Evolutionary conservation across 2,888 invertebrate species (phyloP).

Genomic region (Lochmaea crataegi): DNA sequence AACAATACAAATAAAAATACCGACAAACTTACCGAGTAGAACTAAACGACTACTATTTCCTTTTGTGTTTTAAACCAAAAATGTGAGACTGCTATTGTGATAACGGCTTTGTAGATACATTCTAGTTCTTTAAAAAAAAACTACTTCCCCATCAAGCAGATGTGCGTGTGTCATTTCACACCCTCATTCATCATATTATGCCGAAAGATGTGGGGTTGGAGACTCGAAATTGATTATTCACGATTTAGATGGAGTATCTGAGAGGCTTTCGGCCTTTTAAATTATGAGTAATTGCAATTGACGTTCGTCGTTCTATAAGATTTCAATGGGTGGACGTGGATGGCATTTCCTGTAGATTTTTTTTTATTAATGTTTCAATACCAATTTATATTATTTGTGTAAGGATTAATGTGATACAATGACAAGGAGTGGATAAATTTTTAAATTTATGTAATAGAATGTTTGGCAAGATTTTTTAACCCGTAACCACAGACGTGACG

Average conservation of each 20-base stretch:
- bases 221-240: conserved; percentile 53
- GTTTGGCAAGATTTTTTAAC: too few species aligned
- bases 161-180: conserved; percentile 56
- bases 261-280: conserved; percentile 11
- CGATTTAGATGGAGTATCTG: conserved; percentile 43
- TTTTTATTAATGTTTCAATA: not conserved
- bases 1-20: conserved; percentile 30
- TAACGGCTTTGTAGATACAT: conserved; percentile 2
- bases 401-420: not conserved
- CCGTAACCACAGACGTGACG: too few species aligned
- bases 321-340: not conserved
- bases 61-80: conserved; percentile 25
- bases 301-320: not conserved
- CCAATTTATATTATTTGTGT: not conserved
- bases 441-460: not conserved
- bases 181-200: conserved; percentile 53
- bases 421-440: not conserved
- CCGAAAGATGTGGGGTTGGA: conserved; percentile 36
- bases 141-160: conserved; percentile 49
- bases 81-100: conserved; percentile 39
- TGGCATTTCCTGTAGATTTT: conserved; percentile 16
- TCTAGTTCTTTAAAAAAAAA: conserved; percentile 44
- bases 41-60: conserved; percentile 26
- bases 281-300: conserved; percentile 24
- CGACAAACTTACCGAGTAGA: conserved; percentile 29